These are phyloP conservation scores for Pseudorasbora parva DNA, from an alignment of 2,113 vertebrate species.

Conservation along the genomic window DNA sequence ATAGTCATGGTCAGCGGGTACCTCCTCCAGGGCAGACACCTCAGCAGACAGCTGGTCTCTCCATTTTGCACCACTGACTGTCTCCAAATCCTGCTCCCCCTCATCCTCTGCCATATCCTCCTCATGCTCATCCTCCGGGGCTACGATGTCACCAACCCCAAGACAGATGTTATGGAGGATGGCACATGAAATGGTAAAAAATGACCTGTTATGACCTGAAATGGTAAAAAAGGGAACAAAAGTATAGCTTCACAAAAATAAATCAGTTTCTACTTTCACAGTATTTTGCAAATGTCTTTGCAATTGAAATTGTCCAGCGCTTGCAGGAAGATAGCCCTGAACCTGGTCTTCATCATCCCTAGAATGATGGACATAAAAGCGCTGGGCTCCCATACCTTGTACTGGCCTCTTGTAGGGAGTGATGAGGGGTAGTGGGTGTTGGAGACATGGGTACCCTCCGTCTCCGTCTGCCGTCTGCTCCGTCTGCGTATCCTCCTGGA, in stretches of 20 bases:
- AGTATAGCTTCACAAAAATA: neutral
- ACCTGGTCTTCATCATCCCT: constrained; percentile 37
- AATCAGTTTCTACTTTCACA: neutral
- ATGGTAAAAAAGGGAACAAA: neutral
- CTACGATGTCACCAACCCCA: neutral
- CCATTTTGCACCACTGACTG: no score
- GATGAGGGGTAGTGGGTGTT: neutral
- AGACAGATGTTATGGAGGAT: neutral
- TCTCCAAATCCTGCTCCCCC: no score
- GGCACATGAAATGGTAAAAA: neutral
- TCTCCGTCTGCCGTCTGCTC: no score
- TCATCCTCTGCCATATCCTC: neutral
- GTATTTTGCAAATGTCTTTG: neutral
- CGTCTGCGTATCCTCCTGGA: no score
- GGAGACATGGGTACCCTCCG: neutral
- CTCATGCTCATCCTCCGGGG: neutral
- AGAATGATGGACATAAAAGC: constrained; percentile 15
- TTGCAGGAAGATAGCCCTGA: neutral
- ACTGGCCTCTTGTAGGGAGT: neutral
- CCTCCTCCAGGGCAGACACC: neutral
- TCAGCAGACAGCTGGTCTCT: neutral
- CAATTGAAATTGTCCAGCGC: neutral
- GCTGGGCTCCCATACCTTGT: constrained; percentile 6
- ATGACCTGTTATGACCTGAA: neutral
- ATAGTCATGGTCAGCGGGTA: neutral